Evolutionary conservation across 1,140 invertebrate species (phyloP), one percentile per base, ranked within the genome.

Genomic region (Asbolus verrucosus): DNA sequence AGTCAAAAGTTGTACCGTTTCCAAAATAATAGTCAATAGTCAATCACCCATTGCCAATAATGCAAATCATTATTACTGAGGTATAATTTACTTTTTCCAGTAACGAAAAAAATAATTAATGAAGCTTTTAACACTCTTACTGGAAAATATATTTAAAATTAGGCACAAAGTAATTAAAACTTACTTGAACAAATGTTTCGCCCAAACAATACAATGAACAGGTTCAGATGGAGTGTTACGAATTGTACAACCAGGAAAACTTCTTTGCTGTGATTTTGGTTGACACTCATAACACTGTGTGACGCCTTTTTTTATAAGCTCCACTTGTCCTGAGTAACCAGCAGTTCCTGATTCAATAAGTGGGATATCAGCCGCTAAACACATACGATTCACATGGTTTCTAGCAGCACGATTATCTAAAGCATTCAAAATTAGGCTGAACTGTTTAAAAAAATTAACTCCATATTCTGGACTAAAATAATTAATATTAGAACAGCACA

Each of bases 201-300:
- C 93, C 98, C 98, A 99, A 1, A 99, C 96, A 76, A 99, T 97
- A 80, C 98, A 99, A 83, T 99, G 98, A 75, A 99, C 98, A 0
- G 96, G 94, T 81, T 99, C 97, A 8, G 96, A 98, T n/a, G 98
- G 98, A 2, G 98, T 99, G 79, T 99, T 99, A 43, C 98, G 87
- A 74, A 99, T 99, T 0, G 98, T 99, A 82, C 98, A 99, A 1
- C 96, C 95, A 1, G 98, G 97, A 83, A 92, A 99, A 6, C 93
- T 93, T 82, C 97, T 97, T 78, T 96, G 94, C 39, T 90, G 86
- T 24, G 93, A 89, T 83, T 97, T 96, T 0, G 95, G 94, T 66
- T 91, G 90, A 81, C 98, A 99, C 81, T 99, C 98, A 79, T 98
- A 99, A 83, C 98, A 99, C 78, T 97, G 94, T 4, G 96, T 98